phyloP scores from a whole-genome alignment of 2,113 vertebrate genomes.

The Anguilla rostrata region DNA sequence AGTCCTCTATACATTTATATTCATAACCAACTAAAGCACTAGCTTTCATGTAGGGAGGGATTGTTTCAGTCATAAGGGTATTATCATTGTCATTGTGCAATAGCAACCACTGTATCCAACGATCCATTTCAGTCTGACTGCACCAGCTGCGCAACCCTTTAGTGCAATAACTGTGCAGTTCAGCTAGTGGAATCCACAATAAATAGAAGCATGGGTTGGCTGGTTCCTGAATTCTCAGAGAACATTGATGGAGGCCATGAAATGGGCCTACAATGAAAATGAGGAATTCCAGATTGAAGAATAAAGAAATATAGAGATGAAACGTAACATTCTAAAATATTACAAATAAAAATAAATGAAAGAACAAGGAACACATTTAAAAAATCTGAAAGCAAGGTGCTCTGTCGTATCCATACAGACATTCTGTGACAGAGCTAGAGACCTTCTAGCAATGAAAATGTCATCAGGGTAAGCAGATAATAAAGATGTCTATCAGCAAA shows the following conservation, averaged over 20 bases:
- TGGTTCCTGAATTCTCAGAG: background rate
- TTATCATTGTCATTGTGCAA: too few species aligned
- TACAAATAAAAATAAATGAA: background rate
- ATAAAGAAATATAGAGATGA: background rate
- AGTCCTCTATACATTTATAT: too few species aligned
- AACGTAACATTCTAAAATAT: background rate
- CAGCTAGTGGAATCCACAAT: too few species aligned
- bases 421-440: background rate
- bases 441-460: background rate
- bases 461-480: background rate
- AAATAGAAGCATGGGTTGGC: too few species aligned
- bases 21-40: too few species aligned
- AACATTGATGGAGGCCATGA: background rate
- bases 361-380: background rate
- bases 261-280: background rate
- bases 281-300: too few species aligned
- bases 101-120: too few species aligned
- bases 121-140: too few species aligned
- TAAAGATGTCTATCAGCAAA: background rate
- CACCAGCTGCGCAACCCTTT: too few species aligned
- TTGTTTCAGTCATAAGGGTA: too few species aligned
- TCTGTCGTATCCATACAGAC: conserved; percentile 1
- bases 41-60: background rate
- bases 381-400: background rate
- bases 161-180: too few species aligned